Evolutionary conservation across 2,113 vertebrate genomes (phyloP), one percentile per base, ranked within the genome.

Genomic region (Lota lota): DNA sequence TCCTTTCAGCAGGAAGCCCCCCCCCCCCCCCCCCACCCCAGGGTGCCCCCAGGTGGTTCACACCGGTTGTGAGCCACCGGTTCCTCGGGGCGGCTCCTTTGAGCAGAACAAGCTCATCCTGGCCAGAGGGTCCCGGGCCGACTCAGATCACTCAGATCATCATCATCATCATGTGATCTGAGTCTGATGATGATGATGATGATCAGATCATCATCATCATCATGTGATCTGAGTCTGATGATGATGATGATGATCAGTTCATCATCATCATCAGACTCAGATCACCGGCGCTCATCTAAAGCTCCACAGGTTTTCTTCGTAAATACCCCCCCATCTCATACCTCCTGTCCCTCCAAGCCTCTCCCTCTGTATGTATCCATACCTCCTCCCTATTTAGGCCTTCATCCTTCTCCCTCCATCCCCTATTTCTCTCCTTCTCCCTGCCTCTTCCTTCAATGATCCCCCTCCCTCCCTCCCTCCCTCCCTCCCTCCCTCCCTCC

Each of bases 1-100:
- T 66, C 63, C 78, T 71, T 76, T 74, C 78, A 24, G 79, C 69
- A 66, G 72, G 73, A 64, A 69, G 59, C 47, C 67, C 69, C 68
- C 75, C 66, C 71, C 64, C 74, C 74, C 79, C 74, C 77, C n/a
- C 66, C 68, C 76, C 76, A 50, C 47, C 67, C 77, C 79, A 72
- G 63, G 15, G 40, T 66, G 69, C 68, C 58, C 65, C 70, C 75
- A 57, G 17, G 74, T 81, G 77, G 83, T 83, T 78, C 74, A 53
- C 63, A 24, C 64, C 1, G 5, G 73, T 24, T 4, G 24, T 24
- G 24, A 24, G 24, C 24, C n/a, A n/a, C n/a, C 24, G 24, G 24
- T 24, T 24, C 24, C 4, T 4, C 24, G 24, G 24, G 24, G 24
- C 24, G 3, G 36, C 36, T 40, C 36, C 11, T 6, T 40, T 40